Conservation (phyloP, 2,797 vertebrate species). For the Buceros bicornis region DNA sequence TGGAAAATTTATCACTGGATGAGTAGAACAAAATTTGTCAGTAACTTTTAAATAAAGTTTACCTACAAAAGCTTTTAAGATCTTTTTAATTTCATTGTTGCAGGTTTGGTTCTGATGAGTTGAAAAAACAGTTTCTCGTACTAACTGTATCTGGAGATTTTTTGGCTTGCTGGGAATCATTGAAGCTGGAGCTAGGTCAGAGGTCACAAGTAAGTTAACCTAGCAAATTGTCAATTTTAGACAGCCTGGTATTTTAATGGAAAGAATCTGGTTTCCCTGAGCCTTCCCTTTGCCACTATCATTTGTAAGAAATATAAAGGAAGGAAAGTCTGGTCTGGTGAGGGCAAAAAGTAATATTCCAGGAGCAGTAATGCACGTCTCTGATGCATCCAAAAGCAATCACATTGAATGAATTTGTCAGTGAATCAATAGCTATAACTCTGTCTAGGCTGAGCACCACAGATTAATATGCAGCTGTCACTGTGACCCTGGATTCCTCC, state of each 20-base stretch:
- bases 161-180: slow-evolving; percentile 89
- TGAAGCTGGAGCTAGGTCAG: slow-evolving; percentile 87
- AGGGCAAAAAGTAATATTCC: not conserved
- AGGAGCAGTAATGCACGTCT: not conserved
- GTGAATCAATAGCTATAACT: not conserved
- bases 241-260: not conserved
- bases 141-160: slow-evolving; percentile 87
- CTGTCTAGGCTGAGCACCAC: not conserved
- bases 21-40: not conserved
- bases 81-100: not conserved
- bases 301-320: not conserved
- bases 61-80: not conserved
- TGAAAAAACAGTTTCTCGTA: slow-evolving; percentile 86
- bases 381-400: not conserved
- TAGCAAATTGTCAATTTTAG: not conserved
- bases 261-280: not conserved
- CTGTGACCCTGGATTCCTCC: not conserved
- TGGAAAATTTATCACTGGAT: not conserved
- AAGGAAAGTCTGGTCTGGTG: not conserved
- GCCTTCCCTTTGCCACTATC: not conserved
- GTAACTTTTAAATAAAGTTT: not conserved
- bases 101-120: slow-evolving; percentile 87
- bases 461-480: not conserved
- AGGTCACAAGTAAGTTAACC: slow-evolving; percentile 86
- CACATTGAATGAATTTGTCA: not conserved